Evolutionary conservation across 2,797 vertebrate genomes (phyloP), one percentile per base, ranked within the genome.

Genomic region (Falco novaeseelandiae): DNA sequence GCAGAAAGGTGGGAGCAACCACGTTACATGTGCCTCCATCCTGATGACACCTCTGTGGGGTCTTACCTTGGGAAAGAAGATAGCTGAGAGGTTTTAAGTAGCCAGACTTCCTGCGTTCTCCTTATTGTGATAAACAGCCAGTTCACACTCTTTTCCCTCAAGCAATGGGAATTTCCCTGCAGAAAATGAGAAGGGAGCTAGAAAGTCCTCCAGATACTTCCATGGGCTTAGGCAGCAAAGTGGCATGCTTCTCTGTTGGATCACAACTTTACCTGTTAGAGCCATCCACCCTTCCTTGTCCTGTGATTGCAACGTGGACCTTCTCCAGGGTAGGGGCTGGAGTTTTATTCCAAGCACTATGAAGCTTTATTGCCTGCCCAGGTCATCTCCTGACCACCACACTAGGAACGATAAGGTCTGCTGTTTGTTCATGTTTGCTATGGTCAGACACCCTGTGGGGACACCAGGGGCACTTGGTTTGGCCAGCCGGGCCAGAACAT

Each of bases 21-120:
- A 26, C 0, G 0, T 30, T 25, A 7, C 1, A 3, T 32, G 8
- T 7, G 9, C 12, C 23, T 71, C 49, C 12, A 6, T 42, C 44
- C 44, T 38, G 23, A 38, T 36, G 61, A 34, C 27, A 27, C 9
- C 14, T 59, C 58, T 32, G 5, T 21, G 11, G 17, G 17, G 6
- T 80, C 27, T 80, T 27, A 59, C 4, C 30, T 14, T 46, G 22
- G 6, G 19, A 63, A 12, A 63, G 16, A 58, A 70, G 52, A 22
- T 13, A 73, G 12, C 20, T 1, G 5, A 32, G 44, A 59, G 1
- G 1, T 67, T 93, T 92, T 32, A 48, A 44, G 46, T 77, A 44
- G 11, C 10, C 71, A 76, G 49, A 17, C 1, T 76, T 38, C 17
- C 19, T 49, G 82, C 78, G 46, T 36, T 51, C 27, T 73, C 29